Conservation (phyloP, 2,888 invertebrate species). For the Melipona beecheii region DNA sequence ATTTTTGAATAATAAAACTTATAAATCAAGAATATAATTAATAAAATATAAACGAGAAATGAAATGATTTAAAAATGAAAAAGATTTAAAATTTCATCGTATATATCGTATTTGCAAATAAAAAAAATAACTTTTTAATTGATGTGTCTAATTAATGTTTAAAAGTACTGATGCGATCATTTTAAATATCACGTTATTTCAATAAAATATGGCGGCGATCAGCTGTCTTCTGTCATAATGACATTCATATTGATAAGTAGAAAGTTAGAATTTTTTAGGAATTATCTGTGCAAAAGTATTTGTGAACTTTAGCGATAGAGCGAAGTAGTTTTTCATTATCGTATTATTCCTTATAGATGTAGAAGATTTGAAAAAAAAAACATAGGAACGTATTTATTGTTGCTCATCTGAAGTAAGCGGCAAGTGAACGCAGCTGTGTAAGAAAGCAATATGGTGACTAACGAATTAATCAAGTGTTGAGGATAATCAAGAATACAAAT, state of each 20-base stretch:
- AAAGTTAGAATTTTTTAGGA: slow-evolving; percentile 22
- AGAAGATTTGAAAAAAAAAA: slow-evolving; percentile 11
- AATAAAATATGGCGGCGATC: slow-evolving; percentile 71
- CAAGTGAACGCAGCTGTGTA: slow-evolving; percentile 67
- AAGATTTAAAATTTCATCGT: background rate
- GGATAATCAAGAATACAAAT: slow-evolving; percentile 68
- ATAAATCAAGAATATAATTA: background rate
- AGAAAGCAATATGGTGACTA: slow-evolving; percentile 82
- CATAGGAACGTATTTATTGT: slow-evolving; percentile 34
- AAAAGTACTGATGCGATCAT: slow-evolving; percentile 26
- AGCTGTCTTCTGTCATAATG: slow-evolving; percentile 76
- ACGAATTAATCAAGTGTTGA: slow-evolving; percentile 81
- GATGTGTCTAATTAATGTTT: slow-evolving; percentile 3
- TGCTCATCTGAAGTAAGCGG: slow-evolving; percentile 69
- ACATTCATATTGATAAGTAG: slow-evolving; percentile 56
- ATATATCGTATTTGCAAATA: background rate
- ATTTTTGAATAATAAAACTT: background rate
- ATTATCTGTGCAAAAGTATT: background rate
- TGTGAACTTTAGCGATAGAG: background rate
- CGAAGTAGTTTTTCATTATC: slow-evolving; percentile 1
- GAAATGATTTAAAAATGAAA: no score
- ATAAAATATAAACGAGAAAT: background rate
- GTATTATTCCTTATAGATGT: background rate
- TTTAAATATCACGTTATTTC: slow-evolving; percentile 60
- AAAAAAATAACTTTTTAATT: background rate